Evolutionary conservation across 2,888 invertebrate genomes (phyloP).

Genomic region (Mayetiola destructor): DNA sequence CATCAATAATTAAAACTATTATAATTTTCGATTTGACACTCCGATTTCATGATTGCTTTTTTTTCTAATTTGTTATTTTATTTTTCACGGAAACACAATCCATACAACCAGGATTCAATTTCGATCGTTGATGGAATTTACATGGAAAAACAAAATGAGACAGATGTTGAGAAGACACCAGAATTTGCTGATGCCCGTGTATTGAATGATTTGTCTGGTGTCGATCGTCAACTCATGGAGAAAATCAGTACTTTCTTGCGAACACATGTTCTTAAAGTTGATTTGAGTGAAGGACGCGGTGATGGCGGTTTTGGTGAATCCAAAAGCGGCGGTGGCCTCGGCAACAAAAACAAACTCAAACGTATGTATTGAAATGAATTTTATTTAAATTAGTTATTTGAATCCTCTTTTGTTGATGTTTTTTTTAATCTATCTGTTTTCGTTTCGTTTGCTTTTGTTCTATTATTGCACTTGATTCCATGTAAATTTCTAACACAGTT

Average conservation of each 20-base stretch:
- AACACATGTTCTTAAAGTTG: slow-evolving; percentile 49
- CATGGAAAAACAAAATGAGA: slow-evolving; percentile 43
- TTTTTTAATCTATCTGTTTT: neutral
- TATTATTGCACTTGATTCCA: too few species aligned
- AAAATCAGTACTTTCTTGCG: slow-evolving; percentile 46
- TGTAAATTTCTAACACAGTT: too few species aligned
- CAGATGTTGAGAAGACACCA: slow-evolving; percentile 33
- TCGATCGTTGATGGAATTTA: slow-evolving; percentile 46
- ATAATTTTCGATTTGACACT: neutral
- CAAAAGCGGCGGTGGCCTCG: slow-evolving; percentile 21
- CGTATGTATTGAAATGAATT: slow-evolving; percentile 1
- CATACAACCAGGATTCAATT: slow-evolving; percentile 39
- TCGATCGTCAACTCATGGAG: slow-evolving; percentile 37
- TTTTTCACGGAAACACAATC: too few species aligned
- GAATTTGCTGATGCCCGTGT: slow-evolving; percentile 42
- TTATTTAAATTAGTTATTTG: neutral
- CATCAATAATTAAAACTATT: neutral
- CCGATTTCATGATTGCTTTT: neutral
- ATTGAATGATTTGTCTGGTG: slow-evolving; percentile 39
- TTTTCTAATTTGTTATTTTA: neutral
- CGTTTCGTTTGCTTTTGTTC: neutral
- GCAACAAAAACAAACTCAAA: slow-evolving; percentile 10
- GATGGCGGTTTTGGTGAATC: slow-evolving; percentile 22
- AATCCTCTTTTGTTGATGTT: neutral
- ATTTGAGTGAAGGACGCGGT: slow-evolving; percentile 35